phyloP scores from a whole-genome alignment of 2,113 vertebrate genomes.

The Dasypus novemcinctus region DNA sequence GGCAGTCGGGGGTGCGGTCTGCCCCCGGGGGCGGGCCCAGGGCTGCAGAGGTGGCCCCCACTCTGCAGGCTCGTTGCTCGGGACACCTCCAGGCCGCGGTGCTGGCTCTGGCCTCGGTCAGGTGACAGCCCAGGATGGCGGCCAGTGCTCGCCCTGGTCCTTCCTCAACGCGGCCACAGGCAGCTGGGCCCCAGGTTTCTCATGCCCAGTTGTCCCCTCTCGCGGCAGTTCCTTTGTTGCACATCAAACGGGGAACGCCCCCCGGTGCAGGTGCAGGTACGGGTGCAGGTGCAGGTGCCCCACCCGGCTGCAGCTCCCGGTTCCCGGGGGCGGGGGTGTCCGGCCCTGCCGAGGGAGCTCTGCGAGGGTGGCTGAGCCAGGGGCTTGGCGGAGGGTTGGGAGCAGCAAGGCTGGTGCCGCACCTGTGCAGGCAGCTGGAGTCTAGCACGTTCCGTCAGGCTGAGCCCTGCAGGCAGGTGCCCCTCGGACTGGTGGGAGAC shows the following conservation, averaged over 20 bases:
- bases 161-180: not conserved
- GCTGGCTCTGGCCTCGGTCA: not conserved
- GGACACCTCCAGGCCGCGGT: not conserved
- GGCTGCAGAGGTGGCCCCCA: accelerated
- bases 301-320: not conserved
- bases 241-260: accelerated
- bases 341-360: not conserved
- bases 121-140: accelerated
- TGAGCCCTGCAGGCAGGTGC: not conserved
- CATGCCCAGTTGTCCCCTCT: accelerated
- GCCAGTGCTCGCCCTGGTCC: not conserved
- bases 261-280: accelerated
- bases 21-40: too few species aligned
- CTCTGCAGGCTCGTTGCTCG: not conserved
- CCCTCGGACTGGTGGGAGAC: not conserved
- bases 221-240: accelerated
- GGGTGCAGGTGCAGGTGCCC: not conserved
- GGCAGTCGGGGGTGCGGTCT: not conserved
- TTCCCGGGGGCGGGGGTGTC: too few species aligned
- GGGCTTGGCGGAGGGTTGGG: too few species aligned
- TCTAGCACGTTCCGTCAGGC: accelerated
- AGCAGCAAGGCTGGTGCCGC: accelerated
- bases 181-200: accelerated
- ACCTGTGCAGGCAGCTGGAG: not conserved
- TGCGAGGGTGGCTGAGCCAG: accelerated